Evolutionary conservation across 2,888 invertebrate species (phyloP).

Genomic region (Cantharis lateralis): DNA sequence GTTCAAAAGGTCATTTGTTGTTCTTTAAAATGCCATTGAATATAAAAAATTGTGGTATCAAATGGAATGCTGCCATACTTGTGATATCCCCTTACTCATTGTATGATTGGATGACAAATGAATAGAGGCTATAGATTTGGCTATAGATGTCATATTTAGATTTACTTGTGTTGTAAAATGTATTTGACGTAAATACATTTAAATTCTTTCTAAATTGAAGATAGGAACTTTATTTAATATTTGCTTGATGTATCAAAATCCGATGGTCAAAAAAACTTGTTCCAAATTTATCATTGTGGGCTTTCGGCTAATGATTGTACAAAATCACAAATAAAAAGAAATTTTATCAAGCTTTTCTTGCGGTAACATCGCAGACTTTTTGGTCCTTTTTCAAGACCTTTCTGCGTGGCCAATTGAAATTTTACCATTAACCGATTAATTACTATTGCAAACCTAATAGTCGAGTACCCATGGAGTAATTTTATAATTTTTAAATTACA

Average conservation of each 20-base stretch:
- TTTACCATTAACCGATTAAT: not conserved
- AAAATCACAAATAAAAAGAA: not conserved
- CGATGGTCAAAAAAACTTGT: not conserved
- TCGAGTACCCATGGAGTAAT: not conserved
- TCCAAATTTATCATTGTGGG: not conserved
- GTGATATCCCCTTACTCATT: constrained; percentile 13
- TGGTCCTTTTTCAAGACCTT: not conserved
- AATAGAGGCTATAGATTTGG: constrained; percentile 18
- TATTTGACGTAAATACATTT: constrained; percentile 17
- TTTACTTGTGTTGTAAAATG: constrained; percentile 22
- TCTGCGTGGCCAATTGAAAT: not conserved
- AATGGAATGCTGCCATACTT: constrained; percentile 24
- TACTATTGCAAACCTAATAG: not conserved
- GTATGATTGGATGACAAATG: constrained; percentile 23
- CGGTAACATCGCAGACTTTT: not conserved
- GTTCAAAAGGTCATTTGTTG: not conserved
- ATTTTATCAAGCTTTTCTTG: not conserved
- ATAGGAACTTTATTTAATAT: not conserved
- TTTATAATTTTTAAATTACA: not conserved
- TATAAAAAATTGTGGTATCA: constrained; percentile 27
- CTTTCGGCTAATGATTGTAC: not conserved
- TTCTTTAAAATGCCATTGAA: constrained; percentile 20
- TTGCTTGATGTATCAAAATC: not conserved
- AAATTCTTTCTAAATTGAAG: not conserved
- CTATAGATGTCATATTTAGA: constrained; percentile 24